A percentile compares a stretch with the other conserved stretches of the same genome.
phyloP scores from a whole-genome alignment of 2,113 vertebrate species.

The Eonycteris spelaea region DNA sequence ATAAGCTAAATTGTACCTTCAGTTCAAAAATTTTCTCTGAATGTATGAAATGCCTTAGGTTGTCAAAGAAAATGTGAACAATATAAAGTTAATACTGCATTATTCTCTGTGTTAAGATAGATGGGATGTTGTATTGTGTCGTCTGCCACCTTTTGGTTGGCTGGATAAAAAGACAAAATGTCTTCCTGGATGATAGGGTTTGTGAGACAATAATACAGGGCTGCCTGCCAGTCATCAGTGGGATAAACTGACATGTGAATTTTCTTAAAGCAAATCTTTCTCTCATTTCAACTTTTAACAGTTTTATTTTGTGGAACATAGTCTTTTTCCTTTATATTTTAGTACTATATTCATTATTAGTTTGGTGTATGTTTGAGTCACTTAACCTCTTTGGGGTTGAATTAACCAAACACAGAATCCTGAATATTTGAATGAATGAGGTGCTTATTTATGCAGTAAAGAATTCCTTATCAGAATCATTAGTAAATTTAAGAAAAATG shows the following conservation, averaged over 20 bases:
- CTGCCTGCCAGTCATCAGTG: neutral
- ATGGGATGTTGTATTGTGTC: neutral
- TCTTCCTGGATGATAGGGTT: neutral
- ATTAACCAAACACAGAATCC: neutral
- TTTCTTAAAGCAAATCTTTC: neutral
- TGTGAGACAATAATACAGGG: neutral
- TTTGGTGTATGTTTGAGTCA: neutral
- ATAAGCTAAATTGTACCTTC: neutral
- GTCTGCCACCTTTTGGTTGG: neutral
- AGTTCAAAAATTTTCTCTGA: neutral
- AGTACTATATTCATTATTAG: neutral
- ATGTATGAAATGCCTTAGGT: neutral
- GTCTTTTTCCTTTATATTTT: neutral
- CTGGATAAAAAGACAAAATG: neutral
- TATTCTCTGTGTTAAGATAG: neutral
- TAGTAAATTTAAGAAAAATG: neutral
- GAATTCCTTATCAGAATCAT: neutral
- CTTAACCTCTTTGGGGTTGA: neutral
- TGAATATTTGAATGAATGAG: slow-evolving; percentile 10
- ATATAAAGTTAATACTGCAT: neutral
- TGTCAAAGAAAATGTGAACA: neutral
- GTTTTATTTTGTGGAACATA: neutral
- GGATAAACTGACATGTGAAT: neutral
- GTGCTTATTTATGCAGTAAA: neutral
- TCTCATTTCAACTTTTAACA: neutral